Percentiles rank a stretch among this genome's conserved stretches.
These are phyloP conservation scores for Platalea minor DNA, from an alignment of 2,797 vertebrate species.

Conservation along the genomic window DNA sequence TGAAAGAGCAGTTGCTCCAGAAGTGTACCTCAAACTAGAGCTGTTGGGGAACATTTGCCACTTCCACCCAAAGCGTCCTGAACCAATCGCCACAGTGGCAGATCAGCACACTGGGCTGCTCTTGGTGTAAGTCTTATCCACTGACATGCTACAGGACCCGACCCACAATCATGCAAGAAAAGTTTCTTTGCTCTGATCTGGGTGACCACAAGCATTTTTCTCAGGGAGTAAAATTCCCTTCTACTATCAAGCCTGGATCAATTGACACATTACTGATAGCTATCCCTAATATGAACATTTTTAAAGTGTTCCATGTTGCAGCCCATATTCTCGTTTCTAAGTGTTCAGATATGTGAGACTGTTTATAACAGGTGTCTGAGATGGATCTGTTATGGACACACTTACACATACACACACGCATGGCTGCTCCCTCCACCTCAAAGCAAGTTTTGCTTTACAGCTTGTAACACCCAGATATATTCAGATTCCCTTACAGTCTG, in stretches of 20 bases:
- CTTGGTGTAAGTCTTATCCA: background rate
- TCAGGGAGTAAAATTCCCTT: background rate
- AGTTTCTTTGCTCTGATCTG: background rate
- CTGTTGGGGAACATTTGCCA: background rate
- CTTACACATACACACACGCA: background rate
- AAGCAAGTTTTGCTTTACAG: background rate
- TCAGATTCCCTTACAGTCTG: constrained; percentile 59
- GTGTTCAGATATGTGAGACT: background rate
- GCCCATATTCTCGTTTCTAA: background rate
- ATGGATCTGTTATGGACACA: background rate
- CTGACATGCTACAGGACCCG: background rate
- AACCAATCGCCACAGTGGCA: background rate
- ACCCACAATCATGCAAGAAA: background rate
- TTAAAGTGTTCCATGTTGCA: background rate
- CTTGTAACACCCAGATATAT: background rate
- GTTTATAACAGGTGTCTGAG: background rate
- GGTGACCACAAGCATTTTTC: background rate
- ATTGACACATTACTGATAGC: background rate
- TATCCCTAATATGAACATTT: background rate
- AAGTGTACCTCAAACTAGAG: background rate
- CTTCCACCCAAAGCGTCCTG: background rate
- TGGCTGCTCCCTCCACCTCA: background rate
- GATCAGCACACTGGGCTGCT: background rate
- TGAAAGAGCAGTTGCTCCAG: background rate
- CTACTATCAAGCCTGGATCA: background rate